Conservation (phyloP, 30 jellyfish, hydroid and myxozoan genomes). For the Cassiopea xamachana region DNA sequence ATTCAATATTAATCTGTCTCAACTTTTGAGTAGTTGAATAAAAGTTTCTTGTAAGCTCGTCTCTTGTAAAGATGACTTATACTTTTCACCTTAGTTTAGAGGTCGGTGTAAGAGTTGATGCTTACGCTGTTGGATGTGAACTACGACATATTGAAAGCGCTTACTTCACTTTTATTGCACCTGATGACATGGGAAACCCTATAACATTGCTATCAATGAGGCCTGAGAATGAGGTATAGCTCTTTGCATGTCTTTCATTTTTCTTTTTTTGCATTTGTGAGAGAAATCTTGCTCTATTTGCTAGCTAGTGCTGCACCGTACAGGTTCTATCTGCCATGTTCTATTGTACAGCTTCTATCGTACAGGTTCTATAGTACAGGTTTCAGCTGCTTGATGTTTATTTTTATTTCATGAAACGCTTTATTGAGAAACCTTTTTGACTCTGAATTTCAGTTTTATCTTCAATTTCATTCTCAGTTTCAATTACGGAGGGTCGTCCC, state of each 20-base stretch:
- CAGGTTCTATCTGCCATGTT: neutral
- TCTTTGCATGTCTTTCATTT: neutral
- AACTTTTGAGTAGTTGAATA: too few species aligned
- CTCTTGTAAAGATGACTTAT: too few species aligned
- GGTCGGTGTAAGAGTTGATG: conserved; percentile 94
- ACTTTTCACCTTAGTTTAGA: conserved; percentile 60
- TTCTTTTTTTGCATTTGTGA: neutral
- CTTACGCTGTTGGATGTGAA: conserved; percentile 90
- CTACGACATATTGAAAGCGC: conserved; percentile 94
- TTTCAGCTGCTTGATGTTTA: too few species aligned
- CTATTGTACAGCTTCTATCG: too few species aligned
- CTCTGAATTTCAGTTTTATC: too few species aligned
- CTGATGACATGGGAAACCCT: conserved; percentile 88
- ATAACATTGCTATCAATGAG: conserved; percentile 45
- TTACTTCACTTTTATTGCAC: conserved; percentile 85
- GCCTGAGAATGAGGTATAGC: conserved; percentile 76
- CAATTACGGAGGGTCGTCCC: too few species aligned
- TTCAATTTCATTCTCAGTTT: too few species aligned
- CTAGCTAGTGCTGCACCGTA: neutral
- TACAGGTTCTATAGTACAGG: too few species aligned
- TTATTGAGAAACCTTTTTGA: too few species aligned
- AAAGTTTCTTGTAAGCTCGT: too few species aligned
- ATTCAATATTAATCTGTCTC: too few species aligned
- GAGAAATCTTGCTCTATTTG: neutral
- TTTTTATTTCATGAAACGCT: too few species aligned